These are phyloP conservation scores for Melanostigma gelatinosum DNA, from an alignment of 2,113 vertebrate genomes.

Conservation along the genomic window DNA sequence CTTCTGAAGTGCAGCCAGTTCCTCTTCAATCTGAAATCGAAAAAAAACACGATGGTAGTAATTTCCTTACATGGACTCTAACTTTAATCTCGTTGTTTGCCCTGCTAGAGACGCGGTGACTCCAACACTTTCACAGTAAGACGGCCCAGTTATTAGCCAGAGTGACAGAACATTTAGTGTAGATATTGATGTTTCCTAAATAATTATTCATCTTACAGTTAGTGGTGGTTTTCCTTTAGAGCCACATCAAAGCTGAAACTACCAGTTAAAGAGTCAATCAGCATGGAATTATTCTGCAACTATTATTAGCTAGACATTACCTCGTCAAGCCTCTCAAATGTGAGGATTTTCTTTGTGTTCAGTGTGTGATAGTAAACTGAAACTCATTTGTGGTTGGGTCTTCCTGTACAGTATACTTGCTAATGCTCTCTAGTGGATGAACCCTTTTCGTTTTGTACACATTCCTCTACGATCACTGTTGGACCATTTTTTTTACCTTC, in stretches of 20 bases:
- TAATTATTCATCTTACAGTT: background rate
- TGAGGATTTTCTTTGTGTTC: background rate
- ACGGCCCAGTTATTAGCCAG: background rate
- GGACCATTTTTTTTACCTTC: background rate
- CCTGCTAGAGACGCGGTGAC: background rate
- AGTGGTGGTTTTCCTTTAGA: background rate
- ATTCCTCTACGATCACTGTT: background rate
- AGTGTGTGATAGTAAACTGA: too few relatives aligned
- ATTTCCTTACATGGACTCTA: background rate
- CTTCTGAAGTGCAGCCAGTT: conserved; percentile 96
- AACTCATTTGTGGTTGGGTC: too few relatives aligned
- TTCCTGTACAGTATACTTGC: background rate
- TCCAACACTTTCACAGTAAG: background rate
- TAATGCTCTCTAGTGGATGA: background rate
- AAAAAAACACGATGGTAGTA: background rate
- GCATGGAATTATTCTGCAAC: background rate
- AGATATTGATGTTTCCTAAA: background rate
- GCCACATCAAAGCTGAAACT: background rate
- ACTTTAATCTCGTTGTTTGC: background rate
- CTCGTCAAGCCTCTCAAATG: background rate
- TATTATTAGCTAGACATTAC: background rate
- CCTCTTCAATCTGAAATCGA: conserved; percentile 92
- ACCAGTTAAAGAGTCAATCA: background rate
- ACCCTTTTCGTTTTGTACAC: background rate
- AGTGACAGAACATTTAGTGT: background rate